These are phyloP conservation scores for Chaetoderma sp. DNA, from an alignment of 2,888 invertebrate genomes.

Conservation along the genomic window DNA sequence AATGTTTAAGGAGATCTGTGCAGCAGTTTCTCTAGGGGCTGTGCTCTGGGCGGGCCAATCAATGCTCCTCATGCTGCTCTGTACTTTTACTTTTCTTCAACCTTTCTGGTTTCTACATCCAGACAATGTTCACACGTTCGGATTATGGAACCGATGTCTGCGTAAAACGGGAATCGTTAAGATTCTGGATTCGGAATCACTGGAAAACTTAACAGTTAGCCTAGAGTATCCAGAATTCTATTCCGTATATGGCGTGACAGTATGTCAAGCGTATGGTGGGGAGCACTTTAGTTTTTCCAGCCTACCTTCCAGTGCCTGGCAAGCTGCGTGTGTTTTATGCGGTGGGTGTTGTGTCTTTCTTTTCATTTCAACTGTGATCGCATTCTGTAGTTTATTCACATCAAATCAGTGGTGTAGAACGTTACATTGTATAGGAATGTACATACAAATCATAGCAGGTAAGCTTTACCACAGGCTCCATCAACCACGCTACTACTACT, in stretches of 20 bases:
- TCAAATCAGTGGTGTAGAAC: constrained; percentile 49
- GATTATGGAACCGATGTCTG: constrained; percentile 56
- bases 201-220: too few relatives aligned
- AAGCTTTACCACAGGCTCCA: too few relatives aligned
- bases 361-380: constrained; percentile 55
- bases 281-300: constrained; percentile 51
- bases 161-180: not conserved
- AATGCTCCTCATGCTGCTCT: constrained; percentile 64
- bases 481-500: too few relatives aligned
- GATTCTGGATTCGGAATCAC: too few relatives aligned
- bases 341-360: constrained; percentile 64
- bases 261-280: constrained; percentile 56
- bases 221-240: too few relatives aligned
- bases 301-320: constrained; percentile 61
- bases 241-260: not conserved
- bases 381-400: constrained; percentile 54
- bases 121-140: constrained; percentile 50
- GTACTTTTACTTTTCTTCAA: constrained; percentile 68
- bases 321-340: constrained; percentile 62
- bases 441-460: constrained; percentile 65
- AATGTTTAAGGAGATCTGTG: too few relatives aligned
- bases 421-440: constrained; percentile 51
- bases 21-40: too few relatives aligned
- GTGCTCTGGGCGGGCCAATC: constrained; percentile 68
- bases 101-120: constrained; percentile 68